phyloP scores from a whole-genome alignment of 1,140 invertebrate genomes.

The Aricia agestis region DNA sequence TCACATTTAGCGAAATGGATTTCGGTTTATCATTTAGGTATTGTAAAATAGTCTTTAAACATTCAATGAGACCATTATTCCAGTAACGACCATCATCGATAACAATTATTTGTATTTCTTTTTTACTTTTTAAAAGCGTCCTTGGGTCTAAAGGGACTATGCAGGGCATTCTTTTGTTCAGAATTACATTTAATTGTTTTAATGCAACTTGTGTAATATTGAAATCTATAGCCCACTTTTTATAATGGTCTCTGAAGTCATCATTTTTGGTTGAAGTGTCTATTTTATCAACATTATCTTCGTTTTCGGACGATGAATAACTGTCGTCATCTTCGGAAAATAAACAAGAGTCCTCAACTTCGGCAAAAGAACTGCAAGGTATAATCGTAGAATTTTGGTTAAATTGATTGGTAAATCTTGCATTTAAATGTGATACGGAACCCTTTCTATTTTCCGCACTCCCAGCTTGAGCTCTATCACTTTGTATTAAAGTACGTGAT shows the following conservation, averaged over 20 bases:
- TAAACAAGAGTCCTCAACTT: constrained; percentile 3
- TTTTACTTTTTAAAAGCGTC: not conserved
- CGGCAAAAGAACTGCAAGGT: constrained; percentile 2
- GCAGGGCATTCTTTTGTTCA: not conserved
- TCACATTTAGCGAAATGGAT: not conserved
- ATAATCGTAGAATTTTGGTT: constrained; percentile 10
- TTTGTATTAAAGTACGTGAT: too few relatives aligned
- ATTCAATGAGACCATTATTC: constrained; percentile 1
- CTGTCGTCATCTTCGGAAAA: too few relatives aligned
- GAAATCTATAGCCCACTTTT: not conserved
- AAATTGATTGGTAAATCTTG: constrained; percentile 5
- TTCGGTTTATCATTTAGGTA: not conserved
- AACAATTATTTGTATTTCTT: not conserved
- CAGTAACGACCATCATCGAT: not conserved
- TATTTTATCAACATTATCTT: not conserved
- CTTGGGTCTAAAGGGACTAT: too few relatives aligned
- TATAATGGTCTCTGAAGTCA: not conserved
- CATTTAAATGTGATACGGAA: constrained; percentile 15
- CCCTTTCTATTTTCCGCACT: not conserved
- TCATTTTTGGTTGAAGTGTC: not conserved
- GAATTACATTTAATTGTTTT: not conserved
- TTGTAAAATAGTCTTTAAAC: not conserved
- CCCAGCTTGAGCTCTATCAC: too few relatives aligned
- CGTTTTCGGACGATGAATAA: constrained; percentile 1
- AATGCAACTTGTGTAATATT: constrained; percentile 2